phyloP scores from a whole-genome alignment of 2,797 vertebrate genomes.

The Sebastes jordani region DNA sequence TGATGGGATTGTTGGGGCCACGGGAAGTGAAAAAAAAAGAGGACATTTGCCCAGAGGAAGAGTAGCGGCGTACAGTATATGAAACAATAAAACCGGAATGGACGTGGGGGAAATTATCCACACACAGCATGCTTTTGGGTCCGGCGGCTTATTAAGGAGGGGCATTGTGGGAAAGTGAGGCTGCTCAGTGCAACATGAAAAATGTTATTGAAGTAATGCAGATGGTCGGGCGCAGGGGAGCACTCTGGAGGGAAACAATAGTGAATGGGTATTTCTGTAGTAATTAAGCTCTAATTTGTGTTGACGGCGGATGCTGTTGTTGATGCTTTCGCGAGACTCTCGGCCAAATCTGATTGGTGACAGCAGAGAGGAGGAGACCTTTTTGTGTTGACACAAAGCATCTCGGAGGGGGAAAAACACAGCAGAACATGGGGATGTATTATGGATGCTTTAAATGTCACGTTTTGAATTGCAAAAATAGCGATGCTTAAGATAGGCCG shows the following conservation, averaged over 20 bases:
- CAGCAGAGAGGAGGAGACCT: slow-evolving; percentile 53
- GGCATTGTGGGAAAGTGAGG: slow-evolving; percentile 71
- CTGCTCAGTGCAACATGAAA: slow-evolving; percentile 69
- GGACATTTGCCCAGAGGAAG: slow-evolving; percentile 62
- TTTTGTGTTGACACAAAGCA: slow-evolving; percentile 55
- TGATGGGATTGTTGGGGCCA: slow-evolving; percentile 62
- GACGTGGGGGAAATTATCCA: slow-evolving; percentile 62
- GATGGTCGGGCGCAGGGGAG: slow-evolving; percentile 70
- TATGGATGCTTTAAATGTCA: slow-evolving; percentile 43
- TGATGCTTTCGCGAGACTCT: slow-evolving; percentile 60
- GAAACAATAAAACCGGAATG: slow-evolving; percentile 64
- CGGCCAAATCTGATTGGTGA: slow-evolving; percentile 66
- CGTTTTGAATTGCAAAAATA: slow-evolving; percentile 11
- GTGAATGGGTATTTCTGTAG: slow-evolving; percentile 69
- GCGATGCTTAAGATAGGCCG: background rate
- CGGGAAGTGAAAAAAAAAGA: slow-evolving; percentile 38
- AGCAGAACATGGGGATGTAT: background rate
- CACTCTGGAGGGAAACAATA: slow-evolving; percentile 62
- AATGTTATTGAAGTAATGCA: slow-evolving; percentile 76
- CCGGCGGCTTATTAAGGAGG: slow-evolving; percentile 43
- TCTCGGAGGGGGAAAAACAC: background rate
- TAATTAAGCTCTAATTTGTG: slow-evolving; percentile 80
- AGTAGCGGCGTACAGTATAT: slow-evolving; percentile 40
- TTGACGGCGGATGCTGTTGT: slow-evolving; percentile 61
- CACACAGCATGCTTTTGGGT: slow-evolving; percentile 48